Evolutionary conservation across 2,888 invertebrate species (phyloP).

Genomic region (Chalcis sispes): DNA sequence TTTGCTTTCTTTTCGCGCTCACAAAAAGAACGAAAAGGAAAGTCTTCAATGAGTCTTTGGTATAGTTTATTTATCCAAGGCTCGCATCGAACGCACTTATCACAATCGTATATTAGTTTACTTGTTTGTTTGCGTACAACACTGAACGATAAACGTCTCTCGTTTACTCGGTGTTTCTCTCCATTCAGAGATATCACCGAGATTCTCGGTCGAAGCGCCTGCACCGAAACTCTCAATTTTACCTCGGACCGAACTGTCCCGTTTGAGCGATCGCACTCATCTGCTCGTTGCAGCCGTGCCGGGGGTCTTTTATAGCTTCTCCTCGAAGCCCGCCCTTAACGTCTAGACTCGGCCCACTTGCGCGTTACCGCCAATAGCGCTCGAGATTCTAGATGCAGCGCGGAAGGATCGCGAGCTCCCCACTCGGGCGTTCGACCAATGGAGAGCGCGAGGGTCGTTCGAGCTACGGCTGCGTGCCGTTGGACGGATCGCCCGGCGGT

Average conservation of each 20-base stretch:
- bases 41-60: no score
- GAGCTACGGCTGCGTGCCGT: background rate
- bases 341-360: background rate
- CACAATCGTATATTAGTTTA: background rate
- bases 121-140: background rate
- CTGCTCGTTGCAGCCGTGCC: background rate
- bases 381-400: background rate
- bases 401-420: no score
- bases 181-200: background rate
- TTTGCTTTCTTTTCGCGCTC: background rate
- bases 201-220: background rate
- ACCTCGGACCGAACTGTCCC: slow-evolving; percentile 17
- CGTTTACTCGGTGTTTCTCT: background rate
- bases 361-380: background rate
- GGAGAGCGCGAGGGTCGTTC: background rate
- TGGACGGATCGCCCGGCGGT: background rate
- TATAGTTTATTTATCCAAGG: background rate
- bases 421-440: no score
- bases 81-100: background rate
- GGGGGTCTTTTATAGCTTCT: slow-evolving; percentile 36
- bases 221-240: background rate
- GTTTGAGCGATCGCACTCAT: slow-evolving; percentile 41
- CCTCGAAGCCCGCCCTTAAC: background rate
- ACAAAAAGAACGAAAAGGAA: no score
- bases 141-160: background rate